phyloP scores from a whole-genome alignment of 1,140 invertebrate genomes.

The Drosophila subpulchrella region DNA sequence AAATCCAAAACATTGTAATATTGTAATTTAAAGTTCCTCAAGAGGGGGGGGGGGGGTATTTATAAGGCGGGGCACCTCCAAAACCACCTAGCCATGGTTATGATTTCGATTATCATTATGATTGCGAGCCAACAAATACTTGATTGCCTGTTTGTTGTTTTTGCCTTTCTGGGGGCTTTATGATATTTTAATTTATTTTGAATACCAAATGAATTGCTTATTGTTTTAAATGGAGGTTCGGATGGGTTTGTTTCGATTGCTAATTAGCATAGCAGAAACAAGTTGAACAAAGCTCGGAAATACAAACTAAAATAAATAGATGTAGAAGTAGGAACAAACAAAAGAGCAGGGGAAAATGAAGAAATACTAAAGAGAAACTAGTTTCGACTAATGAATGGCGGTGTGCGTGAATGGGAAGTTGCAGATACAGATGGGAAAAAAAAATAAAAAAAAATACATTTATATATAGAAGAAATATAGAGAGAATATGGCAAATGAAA shows the following conservation, averaged over 20 bases:
- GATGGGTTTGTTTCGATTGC: conserved; percentile 61
- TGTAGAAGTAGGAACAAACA: conserved; percentile 21
- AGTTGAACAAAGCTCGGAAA: conserved; percentile 48
- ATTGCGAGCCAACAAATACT: conserved; percentile 36
- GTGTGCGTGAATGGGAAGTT: conserved; percentile 77
- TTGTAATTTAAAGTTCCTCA: not conserved
- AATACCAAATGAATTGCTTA: conserved; percentile 77
- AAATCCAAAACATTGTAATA: too few species aligned
- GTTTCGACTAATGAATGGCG: conserved; percentile 75
- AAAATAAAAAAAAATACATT: not conserved
- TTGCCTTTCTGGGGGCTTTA: conserved; percentile 42
- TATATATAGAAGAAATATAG: not conserved
- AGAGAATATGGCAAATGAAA: conserved; percentile 67
- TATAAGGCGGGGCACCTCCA: not conserved
- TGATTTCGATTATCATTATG: conserved; percentile 34
- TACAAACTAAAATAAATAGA: conserved; percentile 56
- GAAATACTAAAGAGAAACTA: conserved; percentile 68
- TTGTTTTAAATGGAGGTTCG: conserved; percentile 73
- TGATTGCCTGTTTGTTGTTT: conserved; percentile 7
- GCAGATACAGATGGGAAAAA: conserved; percentile 41
- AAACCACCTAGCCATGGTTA: not conserved
- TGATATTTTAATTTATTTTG: conserved; percentile 77
- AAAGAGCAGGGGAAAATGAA: conserved; percentile 18
- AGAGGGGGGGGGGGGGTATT: conserved; percentile 1
- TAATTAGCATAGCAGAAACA: conserved; percentile 72